A percentile compares a stretch with the other conserved stretches of the same genome.
These are phyloP conservation scores for Hepsetus odoe DNA, from an alignment of 2,113 vertebrate genomes.

Conservation along the genomic window DNA sequence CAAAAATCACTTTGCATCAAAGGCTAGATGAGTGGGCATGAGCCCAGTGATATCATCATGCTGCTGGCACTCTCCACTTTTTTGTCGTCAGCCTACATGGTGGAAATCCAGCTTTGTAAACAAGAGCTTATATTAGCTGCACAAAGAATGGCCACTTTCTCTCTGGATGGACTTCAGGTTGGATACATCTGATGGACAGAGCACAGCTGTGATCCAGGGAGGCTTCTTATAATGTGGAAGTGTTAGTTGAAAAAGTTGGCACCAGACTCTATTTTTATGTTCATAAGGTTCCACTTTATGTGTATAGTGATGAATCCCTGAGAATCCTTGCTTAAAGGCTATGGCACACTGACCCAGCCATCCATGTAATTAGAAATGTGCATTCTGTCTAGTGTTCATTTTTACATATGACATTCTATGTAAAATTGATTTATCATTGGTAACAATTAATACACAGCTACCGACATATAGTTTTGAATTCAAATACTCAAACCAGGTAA, in stretches of 20 bases:
- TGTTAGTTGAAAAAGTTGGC: neutral
- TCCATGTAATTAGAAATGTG: neutral
- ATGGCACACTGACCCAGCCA: neutral
- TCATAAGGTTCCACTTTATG: neutral
- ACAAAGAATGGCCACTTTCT: neutral
- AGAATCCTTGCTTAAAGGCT: neutral
- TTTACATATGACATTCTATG: too few species aligned
- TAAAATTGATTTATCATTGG: too few species aligned
- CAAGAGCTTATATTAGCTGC: neutral
- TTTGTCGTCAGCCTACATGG: conserved; percentile 5
- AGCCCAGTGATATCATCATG: neutral
- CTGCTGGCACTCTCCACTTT: conserved; percentile 12
- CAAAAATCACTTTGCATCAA: conserved; percentile 3
- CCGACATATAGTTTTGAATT: too few species aligned
- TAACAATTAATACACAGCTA: too few species aligned
- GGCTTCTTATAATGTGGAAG: neutral
- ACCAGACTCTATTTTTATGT: neutral
- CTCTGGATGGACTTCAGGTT: neutral
- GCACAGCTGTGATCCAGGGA: conserved; percentile 20
- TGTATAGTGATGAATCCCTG: neutral
- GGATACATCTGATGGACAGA: conserved; percentile 30
- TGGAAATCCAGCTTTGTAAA: neutral
- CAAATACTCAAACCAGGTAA: too few species aligned
- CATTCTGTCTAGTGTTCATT: too few species aligned
- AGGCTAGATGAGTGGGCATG: neutral